Evolutionary conservation across 2,797 vertebrate genomes (phyloP).

Genomic region (Phataginus tricuspis): DNA sequence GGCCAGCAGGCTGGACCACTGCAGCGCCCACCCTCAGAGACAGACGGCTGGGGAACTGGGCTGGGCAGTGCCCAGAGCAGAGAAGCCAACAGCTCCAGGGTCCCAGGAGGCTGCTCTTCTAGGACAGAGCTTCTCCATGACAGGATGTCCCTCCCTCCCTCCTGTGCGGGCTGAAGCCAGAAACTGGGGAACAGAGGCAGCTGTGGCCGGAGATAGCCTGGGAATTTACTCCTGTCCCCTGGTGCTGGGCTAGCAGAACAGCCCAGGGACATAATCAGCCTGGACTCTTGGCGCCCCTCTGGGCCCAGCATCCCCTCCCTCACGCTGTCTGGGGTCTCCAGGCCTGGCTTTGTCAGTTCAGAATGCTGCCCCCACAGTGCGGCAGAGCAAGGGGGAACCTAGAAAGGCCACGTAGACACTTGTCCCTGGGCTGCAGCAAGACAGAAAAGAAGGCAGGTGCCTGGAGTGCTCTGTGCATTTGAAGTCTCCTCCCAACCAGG

Average conservation of each 20-base stretch:
- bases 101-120: background rate
- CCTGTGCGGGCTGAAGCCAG: background rate
- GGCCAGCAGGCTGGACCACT: background rate
- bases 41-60: background rate
- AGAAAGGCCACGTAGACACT: accelerated
- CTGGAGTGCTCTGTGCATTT: background rate
- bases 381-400: background rate
- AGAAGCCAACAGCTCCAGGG: background rate
- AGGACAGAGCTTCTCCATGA: background rate
- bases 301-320: background rate
- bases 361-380: background rate
- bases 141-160: background rate
- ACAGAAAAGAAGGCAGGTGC: background rate
- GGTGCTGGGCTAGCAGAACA: background rate
- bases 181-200: background rate
- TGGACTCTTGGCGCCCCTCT: background rate
- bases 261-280: background rate
- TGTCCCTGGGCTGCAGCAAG: accelerated
- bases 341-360: background rate
- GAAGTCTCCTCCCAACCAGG: background rate
- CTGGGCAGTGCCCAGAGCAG: background rate
- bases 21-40: background rate
- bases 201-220: background rate
- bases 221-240: background rate
- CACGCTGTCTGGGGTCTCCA: accelerated